Evolutionary conservation across 1,140 invertebrate genomes (phyloP), one percentile per base, ranked within the genome.

Genomic region (Oscheius sp.): DNA sequence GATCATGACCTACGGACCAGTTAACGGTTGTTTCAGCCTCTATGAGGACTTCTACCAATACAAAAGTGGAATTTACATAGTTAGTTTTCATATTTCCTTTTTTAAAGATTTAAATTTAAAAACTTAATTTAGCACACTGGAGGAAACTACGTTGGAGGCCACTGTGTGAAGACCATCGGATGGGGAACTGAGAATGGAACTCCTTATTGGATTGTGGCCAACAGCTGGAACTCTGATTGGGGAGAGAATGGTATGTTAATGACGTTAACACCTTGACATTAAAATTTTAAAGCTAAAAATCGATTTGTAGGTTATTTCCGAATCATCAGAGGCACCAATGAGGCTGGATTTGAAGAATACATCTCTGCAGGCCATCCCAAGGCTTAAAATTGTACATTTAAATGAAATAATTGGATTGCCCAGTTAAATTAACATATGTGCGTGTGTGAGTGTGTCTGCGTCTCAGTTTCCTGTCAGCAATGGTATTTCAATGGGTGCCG

Each of bases 161-260:
- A 63, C 34, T 31, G 29, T 63, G 59, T 63, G 29, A 63, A 63
- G 34, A 7, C 34, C n/a, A 32, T 63, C 29, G 59, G 59, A 13
- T 63, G 59, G 59, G 59, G 49, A 55, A 26, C 28, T 4, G 49
- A 55, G 7, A 55, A 55, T 23, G 49, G 49, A 7, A 55, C 49
- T 55, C 49, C 49, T 23, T 55, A 55, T 55, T 55, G 49, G 49
- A 15, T 55, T 7, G 49, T 4, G 23, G 49, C 49, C 23, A 55
- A 55, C 23, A 20, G 15, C 4, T 13, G 49, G 23, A 26, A 26
- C 15, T 7, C 7, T 20, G 15, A 7, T 23, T 55, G 15, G 15
- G 49, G 49, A 13, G 49, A 55, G 4, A 55, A 55, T 23, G 49
- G 49, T 55, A 55, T n/a, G n/a, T n/a, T n/a, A n/a, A 26, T 20